A percentile compares a stretch with the other conserved stretches of the same genome.
phyloP scores from a whole-genome alignment of 2,113 vertebrate genomes.

The Sus scrofa region DNA sequence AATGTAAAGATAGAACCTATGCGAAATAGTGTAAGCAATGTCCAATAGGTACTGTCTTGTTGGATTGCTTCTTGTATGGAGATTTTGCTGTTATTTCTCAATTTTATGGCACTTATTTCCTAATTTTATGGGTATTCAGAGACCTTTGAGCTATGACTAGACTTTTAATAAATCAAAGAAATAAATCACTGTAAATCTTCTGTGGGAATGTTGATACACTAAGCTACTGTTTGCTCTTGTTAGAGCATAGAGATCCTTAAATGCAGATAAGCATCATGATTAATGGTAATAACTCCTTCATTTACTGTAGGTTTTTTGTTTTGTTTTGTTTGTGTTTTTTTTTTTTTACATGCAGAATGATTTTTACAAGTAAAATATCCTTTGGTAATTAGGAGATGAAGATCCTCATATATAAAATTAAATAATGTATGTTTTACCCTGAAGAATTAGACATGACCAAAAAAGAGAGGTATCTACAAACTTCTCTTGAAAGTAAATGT shows the following conservation, averaged over 20 bases:
- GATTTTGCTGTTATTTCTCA: constrained; percentile 66
- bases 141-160: constrained; percentile 52
- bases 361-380: constrained; percentile 33
- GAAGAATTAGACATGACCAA: constrained; percentile 17
- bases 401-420: constrained; percentile 8
- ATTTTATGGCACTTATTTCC: constrained; percentile 49
- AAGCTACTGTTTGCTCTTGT: constrained; percentile 5
- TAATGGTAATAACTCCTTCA: constrained; percentile 8
- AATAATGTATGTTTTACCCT: constrained; percentile 29
- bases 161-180: constrained; percentile 74
- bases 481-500: constrained; percentile 38
- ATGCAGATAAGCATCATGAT: constrained; percentile 16
- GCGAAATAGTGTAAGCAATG: neutral
- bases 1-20: neutral
- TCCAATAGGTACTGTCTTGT: neutral
- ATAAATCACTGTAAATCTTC: constrained; percentile 61
- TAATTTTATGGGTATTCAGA: constrained; percentile 67
- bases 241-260: constrained; percentile 51
- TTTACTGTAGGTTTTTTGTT: neutral
- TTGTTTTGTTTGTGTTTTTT: neutral
- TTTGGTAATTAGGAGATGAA: constrained; percentile 57
- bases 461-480: constrained; percentile 54
- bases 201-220: neutral
- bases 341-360: neutral
- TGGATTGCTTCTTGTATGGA: neutral